Evolutionary conservation across 2,888 invertebrate genomes (phyloP).

Genomic region (Leptogaster cylindrica): DNA sequence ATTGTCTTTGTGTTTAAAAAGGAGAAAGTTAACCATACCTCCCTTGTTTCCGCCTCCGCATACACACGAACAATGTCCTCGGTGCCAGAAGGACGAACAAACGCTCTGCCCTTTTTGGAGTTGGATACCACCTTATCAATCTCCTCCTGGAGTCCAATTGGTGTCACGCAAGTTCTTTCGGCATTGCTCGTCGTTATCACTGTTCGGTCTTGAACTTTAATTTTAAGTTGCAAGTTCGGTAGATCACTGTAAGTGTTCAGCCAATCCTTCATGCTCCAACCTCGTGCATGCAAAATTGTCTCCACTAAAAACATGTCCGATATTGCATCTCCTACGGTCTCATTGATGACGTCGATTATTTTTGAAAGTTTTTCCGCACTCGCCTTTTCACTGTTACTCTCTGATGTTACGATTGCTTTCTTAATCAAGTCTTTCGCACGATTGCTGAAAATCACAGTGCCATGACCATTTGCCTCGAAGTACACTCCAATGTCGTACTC

Average conservation of each 20-base stretch:
- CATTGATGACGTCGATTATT: conserved; percentile 87
- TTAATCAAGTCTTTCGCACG: conserved; percentile 68
- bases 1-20: neutral
- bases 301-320: conserved; percentile 96
- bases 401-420: conserved; percentile 52
- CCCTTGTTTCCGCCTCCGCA: conserved; percentile 85
- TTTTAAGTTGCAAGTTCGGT: conserved; percentile 87
- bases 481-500: conserved; percentile 95
- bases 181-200: conserved; percentile 87
- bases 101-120: conserved; percentile 78
- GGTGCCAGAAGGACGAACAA: conserved; percentile 96
- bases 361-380: conserved; percentile 71
- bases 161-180: conserved; percentile 80
- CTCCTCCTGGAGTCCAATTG: conserved; percentile 80
- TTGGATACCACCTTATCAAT: conserved; percentile 75
- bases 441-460: conserved; percentile 86
- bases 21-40: no score
- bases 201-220: conserved; percentile 85
- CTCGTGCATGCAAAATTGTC: conserved; percentile 80
- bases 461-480: conserved; percentile 99
- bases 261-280: conserved; percentile 84
- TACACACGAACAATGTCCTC: conserved; percentile 97
- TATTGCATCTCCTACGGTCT: conserved; percentile 96
- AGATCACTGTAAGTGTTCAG: conserved; percentile 80
- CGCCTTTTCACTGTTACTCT: conserved; percentile 54